Conservation (phyloP, 2,888 invertebrate species). For the Ichneumon xanthorius region DNA sequence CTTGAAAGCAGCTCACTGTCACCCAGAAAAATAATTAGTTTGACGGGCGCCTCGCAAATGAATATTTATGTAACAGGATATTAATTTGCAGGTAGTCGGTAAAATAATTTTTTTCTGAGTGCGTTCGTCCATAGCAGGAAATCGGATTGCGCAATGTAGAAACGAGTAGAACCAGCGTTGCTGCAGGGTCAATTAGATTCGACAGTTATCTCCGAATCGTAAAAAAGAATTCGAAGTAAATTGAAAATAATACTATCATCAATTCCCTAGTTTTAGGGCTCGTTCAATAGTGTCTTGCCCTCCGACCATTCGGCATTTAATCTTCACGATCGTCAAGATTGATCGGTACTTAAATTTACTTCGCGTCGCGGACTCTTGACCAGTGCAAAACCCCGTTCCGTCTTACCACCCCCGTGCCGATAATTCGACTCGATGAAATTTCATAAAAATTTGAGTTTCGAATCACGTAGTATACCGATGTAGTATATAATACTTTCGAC, state of each 20-base stretch:
- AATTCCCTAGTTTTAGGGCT: not conserved
- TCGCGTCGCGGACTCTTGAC: not conserved
- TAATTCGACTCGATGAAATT: constrained; percentile 46
- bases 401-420: constrained; percentile 32
- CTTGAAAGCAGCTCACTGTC: not conserved
- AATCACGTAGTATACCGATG: constrained; percentile 56
- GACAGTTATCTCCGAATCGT: too few relatives aligned
- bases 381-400: constrained; percentile 31
- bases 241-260: too few relatives aligned
- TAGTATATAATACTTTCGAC: constrained; percentile 58
- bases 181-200: too few relatives aligned
- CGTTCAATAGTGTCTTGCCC: not conserved
- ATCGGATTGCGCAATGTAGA: too few relatives aligned
- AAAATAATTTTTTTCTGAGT: too few relatives aligned
- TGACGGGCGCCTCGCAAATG: not conserved
- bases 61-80: not conserved
- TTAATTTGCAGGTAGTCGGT: too few relatives aligned
- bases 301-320: not conserved
- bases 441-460: constrained; percentile 60
- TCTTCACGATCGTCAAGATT: not conserved
- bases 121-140: too few relatives aligned
- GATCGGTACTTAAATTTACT: not conserved
- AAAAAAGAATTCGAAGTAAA: too few relatives aligned
- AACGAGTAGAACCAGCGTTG: too few relatives aligned
- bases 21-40: not conserved